Evolutionary conservation across 2,113 vertebrate genomes (phyloP).

Genomic region (Protomyctophum bolini): DNA sequence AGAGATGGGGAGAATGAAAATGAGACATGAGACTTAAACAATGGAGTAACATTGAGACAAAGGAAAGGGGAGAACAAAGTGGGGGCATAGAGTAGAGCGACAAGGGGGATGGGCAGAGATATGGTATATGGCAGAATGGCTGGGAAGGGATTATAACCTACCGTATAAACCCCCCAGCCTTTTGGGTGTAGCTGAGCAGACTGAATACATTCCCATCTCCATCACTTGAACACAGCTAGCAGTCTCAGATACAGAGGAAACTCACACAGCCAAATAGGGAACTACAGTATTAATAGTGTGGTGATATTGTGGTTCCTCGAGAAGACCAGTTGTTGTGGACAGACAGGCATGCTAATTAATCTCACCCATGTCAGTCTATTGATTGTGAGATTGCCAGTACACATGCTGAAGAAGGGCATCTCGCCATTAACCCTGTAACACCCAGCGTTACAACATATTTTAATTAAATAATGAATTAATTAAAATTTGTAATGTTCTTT

Average conservation of each 20-base stretch:
- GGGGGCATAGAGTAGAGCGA: conserved; percentile 6
- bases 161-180: conserved; percentile 54
- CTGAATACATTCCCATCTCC: conserved; percentile 43
- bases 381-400: background rate
- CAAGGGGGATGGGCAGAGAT: conserved; percentile 44
- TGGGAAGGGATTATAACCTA: conserved; percentile 54
- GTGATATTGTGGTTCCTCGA: background rate
- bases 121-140: conserved; percentile 25
- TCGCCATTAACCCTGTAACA: too few relatives aligned
- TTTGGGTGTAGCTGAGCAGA: conserved; percentile 38
- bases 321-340: background rate
- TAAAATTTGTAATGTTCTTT: too few relatives aligned
- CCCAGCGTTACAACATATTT: too few relatives aligned
- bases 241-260: too few relatives aligned
- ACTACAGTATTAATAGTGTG: conserved; percentile 4
- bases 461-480: too few relatives aligned
- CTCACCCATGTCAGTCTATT: background rate
- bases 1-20: background rate
- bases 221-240: background rate
- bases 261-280: too few relatives aligned
- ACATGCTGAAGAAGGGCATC: too few relatives aligned
- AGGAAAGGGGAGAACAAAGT: conserved; percentile 36
- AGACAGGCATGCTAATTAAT: too few relatives aligned
- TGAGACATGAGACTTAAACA: conserved; percentile 17
- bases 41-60: conserved; percentile 34